A percentile compares a stretch with the other conserved stretches of the same genome.
These are phyloP conservation scores for Phylloscopus whistleri DNA, from an alignment of 2,113 vertebrate species.

Conservation along the genomic window DNA sequence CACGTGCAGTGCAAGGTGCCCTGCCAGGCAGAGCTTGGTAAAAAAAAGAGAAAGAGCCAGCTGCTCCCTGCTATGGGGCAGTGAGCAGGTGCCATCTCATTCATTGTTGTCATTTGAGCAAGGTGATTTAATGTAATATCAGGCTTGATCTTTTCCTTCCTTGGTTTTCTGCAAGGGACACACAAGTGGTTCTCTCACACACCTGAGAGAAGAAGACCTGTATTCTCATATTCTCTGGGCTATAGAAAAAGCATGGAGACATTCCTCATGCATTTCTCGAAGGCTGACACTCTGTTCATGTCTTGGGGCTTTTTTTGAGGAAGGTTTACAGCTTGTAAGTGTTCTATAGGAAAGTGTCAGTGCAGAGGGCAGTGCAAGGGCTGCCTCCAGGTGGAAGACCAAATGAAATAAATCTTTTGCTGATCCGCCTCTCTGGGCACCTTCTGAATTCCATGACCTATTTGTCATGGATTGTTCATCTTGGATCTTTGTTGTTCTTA, in stretches of 20 bases:
- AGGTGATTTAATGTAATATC: background rate
- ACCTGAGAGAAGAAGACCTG: background rate
- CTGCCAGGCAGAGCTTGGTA: background rate
- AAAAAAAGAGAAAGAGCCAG: background rate
- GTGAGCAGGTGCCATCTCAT: background rate
- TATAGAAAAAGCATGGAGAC: background rate
- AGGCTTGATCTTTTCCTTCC: background rate
- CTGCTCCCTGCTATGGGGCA: background rate
- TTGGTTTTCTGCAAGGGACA: background rate
- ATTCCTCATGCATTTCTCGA: background rate
- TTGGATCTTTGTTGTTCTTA: background rate
- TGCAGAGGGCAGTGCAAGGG: background rate
- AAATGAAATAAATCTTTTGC: background rate
- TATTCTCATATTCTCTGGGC: background rate
- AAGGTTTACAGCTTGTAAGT: background rate
- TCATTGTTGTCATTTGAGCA: background rate
- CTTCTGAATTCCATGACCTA: background rate
- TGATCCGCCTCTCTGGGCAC: background rate
- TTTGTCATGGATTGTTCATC: background rate
- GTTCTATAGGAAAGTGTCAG: background rate
- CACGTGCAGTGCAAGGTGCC: fast-evolving
- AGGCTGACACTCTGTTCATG: background rate
- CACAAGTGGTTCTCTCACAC: background rate
- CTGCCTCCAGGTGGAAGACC: background rate
- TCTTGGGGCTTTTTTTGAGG: background rate